Conservation (phyloP, 2,797 vertebrate genomes). For the Myripristis jacobus region DNA sequence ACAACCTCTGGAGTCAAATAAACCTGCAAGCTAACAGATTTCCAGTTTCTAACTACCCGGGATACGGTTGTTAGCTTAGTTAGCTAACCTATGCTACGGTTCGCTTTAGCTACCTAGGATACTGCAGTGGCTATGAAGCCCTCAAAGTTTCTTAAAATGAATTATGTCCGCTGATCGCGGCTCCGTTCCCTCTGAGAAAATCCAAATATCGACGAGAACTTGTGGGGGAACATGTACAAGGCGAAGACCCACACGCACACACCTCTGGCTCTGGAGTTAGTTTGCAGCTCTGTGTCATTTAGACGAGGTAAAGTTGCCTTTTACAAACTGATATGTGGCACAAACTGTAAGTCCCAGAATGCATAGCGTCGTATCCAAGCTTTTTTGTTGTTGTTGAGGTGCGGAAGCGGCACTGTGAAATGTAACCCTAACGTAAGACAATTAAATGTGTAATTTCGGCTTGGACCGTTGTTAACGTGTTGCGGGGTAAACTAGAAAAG, state of each 20-base stretch:
- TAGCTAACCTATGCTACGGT: constrained; percentile 67
- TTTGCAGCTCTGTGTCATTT: constrained; percentile 26
- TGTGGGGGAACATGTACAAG: constrained; percentile 41
- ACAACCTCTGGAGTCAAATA: background rate
- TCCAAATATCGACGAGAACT: constrained; percentile 1
- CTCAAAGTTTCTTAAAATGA: constrained; percentile 52
- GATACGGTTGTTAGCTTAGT: constrained; percentile 68
- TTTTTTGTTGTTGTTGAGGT: constrained; percentile 35
- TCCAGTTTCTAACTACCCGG: constrained; percentile 30
- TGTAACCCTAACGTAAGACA: too few species aligned
- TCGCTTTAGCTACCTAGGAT: constrained; percentile 51
- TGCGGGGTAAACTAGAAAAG: too few species aligned
- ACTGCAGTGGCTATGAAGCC: constrained; percentile 37
- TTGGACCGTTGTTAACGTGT: too few species aligned
- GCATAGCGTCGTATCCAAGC: constrained; percentile 65
- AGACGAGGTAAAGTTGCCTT: constrained; percentile 65
- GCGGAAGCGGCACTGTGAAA: accelerated
- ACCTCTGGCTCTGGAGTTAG: constrained; percentile 36
- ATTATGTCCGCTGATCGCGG: constrained; percentile 26
- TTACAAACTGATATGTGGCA: constrained; percentile 76
- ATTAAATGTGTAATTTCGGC: too few species aligned
- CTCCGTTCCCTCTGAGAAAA: background rate
- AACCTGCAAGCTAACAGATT: constrained; percentile 27
- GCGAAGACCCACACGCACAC: background rate
- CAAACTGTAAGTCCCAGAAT: constrained; percentile 80